These are phyloP conservation scores for Drosophila melanica DNA, from an alignment of 1,140 invertebrate species.

Conservation along the genomic window DNA sequence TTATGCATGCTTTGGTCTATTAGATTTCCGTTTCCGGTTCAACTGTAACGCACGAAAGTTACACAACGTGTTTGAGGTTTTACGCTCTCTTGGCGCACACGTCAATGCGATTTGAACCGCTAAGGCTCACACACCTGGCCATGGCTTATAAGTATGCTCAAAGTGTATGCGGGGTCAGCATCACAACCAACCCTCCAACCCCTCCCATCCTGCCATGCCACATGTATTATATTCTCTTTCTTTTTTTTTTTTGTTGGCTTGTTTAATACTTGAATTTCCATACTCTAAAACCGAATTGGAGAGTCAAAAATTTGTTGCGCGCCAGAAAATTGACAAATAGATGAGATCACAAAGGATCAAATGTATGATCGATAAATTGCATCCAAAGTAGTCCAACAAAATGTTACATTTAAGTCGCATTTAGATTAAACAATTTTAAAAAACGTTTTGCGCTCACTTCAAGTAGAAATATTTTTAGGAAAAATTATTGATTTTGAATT, in stretches of 20 bases:
- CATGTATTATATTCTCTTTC: background rate
- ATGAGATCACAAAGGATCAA: too few species aligned
- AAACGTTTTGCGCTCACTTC: too few species aligned
- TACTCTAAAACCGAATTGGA: conserved; percentile 8
- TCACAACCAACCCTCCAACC: background rate
- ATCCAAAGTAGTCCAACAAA: too few species aligned
- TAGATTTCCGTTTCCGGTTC: conserved; percentile 79
- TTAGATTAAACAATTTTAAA: too few species aligned
- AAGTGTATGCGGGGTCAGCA: background rate
- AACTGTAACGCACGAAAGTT: conserved; percentile 72
- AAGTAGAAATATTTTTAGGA: too few species aligned
- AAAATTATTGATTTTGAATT: too few species aligned
- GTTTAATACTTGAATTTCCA: conserved; percentile 24
- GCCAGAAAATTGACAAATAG: too few species aligned
- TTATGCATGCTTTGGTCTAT: conserved; percentile 80
- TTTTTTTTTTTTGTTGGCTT: conserved; percentile 4
- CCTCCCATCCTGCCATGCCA: background rate
- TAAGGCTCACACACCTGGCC: conserved; percentile 67
- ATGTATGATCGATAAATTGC: too few species aligned
- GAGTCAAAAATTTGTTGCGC: background rate
- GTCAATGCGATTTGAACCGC: conserved; percentile 72
- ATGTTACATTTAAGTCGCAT: too few species aligned
- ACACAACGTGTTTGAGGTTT: conserved; percentile 76
- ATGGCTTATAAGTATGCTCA: conserved; percentile 42
- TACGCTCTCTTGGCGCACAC: conserved; percentile 73